Conservation (phyloP, 2,113 vertebrate genomes). For the Eulacestoma nigropectus region DNA sequence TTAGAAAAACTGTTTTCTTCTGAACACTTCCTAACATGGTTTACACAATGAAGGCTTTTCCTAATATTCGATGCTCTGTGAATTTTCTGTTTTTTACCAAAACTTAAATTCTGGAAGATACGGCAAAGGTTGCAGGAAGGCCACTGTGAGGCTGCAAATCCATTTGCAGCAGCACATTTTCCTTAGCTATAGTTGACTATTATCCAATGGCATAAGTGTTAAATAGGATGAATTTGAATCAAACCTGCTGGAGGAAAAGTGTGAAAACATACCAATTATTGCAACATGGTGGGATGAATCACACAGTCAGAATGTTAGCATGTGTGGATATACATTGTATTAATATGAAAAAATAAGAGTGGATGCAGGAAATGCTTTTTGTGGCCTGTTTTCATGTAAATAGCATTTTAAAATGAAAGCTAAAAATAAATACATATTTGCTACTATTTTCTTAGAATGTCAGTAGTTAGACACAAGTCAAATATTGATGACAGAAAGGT, state of each 20-base stretch:
- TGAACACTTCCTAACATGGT: not conserved
- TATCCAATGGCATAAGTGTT: not conserved
- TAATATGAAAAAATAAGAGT: not conserved
- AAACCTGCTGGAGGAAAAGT: not conserved
- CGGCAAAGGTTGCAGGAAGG: not conserved
- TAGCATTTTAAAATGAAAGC: not conserved
- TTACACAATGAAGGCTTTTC: not conserved
- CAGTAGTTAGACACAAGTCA: not conserved
- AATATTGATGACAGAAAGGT: not conserved
- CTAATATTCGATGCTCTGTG: not conserved
- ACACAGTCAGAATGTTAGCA: not conserved
- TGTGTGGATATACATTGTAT: not conserved
- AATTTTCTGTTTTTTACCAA: not conserved
- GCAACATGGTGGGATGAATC: not conserved
- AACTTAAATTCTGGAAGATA: not conserved
- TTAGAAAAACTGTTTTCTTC: not conserved
- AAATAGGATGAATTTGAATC: conserved; percentile 20
- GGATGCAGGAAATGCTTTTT: not conserved
- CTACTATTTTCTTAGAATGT: not conserved
- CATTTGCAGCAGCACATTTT: not conserved
- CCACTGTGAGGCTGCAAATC: not conserved
- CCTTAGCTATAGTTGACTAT: not conserved
- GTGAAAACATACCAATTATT: not conserved
- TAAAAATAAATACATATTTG: not conserved
- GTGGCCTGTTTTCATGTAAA: not conserved